phyloP scores from a whole-genome alignment of 1,140 invertebrate genomes.

The Drosophila saltans region DNA sequence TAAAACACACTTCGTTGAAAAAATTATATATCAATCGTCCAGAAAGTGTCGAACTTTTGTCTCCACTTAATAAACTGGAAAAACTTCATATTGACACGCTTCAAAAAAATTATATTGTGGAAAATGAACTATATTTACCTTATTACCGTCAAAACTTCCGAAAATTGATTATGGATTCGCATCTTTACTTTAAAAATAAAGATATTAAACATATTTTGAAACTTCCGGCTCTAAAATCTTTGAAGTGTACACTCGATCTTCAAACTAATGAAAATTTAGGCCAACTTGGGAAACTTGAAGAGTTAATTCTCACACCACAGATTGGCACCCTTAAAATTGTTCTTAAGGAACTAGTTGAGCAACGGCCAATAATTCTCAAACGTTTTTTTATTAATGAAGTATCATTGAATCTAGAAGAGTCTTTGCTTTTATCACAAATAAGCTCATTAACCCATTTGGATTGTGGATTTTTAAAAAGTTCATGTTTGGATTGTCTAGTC shows the following conservation, averaged over 20 bases:
- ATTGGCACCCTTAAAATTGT: neutral
- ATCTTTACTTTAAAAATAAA: neutral
- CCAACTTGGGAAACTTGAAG: neutral
- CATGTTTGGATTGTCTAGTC: too few species aligned
- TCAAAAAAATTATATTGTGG: neutral
- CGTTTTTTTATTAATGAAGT: too few species aligned
- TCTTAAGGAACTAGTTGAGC: neutral
- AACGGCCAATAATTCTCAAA: neutral
- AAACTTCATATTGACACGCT: neutral
- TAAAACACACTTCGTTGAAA: neutral
- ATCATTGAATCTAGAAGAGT: too few species aligned
- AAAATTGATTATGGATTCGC: neutral
- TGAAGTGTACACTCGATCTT: neutral
- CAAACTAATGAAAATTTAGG: neutral
- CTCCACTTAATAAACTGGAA: neutral
- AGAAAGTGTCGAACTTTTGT: neutral
- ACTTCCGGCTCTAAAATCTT: neutral
- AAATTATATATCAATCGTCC: neutral
- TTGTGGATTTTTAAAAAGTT: neutral
- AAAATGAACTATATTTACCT: neutral
- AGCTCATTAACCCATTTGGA: neutral
- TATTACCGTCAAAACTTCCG: neutral
- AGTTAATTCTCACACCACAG: neutral
- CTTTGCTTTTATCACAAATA: neutral
- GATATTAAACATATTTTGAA: neutral